Base-by-base conservation (phyloP, 1,140 invertebrate species). In the Alviniconcha marisindica region DNA sequence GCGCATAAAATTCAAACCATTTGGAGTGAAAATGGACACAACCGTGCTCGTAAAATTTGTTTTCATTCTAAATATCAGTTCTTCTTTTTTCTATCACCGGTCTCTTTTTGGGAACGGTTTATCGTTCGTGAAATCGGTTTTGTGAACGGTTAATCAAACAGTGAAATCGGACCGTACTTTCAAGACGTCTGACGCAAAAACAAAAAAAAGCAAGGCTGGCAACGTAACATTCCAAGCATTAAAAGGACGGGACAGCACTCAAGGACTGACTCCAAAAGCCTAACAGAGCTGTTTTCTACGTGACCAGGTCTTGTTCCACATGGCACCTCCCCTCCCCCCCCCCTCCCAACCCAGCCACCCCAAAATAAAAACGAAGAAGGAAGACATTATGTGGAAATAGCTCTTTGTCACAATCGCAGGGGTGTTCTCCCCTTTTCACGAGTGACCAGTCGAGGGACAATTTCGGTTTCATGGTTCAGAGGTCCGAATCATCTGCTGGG, bases 341-440 rank as follows among this genome's bases (percentile, higher is more conserved):
- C n/a, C n/a, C n/a, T n/a, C n/a, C n/a, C n/a, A n/a, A n/a, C n/a
- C n/a, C n/a, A n/a, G n/a, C n/a, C n/a, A 1, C 12, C 5, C 7
- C 28, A 66, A 15, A 66, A 66, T 1, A 28, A 33, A 36, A 7
- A 28, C 14, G 28, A 69, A 36, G 33, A 36, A 21, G 7, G 31
- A 69, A n/a, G 78, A 42, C 78, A 66, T 80, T 44, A 69, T 24
- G 78, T 38, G 56, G 40, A 66, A 66, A 80, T 80, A 80, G 69
- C 78, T 80, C 78, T 80, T n/a, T 66, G 78, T 80, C 36, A 36
- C 78, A 60, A 44, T 60, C 33, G 56, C 56, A 40, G 36, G 78
- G 78, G 56, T 80, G 60, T 80, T 66, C 56, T 80, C 60, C 78
- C 78, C 33, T 36, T 69, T 80, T 80, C 78, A 80, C 78, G 78